Percentiles rank a stretch among this genome's conserved stretches.
phyloP scores from a whole-genome alignment of 2,888 invertebrate species.

The Aleiodes alternator region DNA sequence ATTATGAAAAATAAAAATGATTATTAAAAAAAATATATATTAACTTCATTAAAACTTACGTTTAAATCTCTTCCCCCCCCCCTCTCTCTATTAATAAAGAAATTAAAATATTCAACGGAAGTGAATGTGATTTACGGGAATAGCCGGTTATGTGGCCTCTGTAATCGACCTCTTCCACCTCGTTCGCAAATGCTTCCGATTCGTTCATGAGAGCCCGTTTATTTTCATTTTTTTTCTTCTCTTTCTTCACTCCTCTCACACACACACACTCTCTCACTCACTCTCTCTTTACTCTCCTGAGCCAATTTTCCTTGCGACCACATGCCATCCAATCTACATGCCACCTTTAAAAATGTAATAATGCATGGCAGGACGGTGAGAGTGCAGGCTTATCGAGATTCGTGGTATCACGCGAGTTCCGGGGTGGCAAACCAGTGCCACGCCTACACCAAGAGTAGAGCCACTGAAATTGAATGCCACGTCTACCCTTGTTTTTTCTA shows the following conservation, averaged over 20 bases:
- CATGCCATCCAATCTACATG: constrained; percentile 30
- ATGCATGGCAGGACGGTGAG: constrained; percentile 45
- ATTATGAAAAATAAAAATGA: not conserved
- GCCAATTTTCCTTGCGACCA: constrained; percentile 8
- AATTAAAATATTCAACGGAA: constrained; percentile 45
- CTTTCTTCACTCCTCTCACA: not conserved
- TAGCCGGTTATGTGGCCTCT: constrained; percentile 34
- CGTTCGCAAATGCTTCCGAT: constrained; percentile 31
- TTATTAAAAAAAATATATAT: not conserved
- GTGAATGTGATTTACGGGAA: constrained; percentile 35
- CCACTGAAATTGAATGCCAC: constrained; percentile 42
- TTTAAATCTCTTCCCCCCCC: not conserved
- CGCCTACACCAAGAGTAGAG: constrained; percentile 35
- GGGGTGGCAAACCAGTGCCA: constrained; percentile 40
- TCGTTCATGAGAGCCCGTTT: constrained; percentile 17
- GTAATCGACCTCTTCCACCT: constrained; percentile 33
- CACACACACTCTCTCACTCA: too few species aligned
- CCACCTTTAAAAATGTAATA: constrained; percentile 46
- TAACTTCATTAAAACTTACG: not conserved
- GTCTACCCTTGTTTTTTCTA: not conserved
- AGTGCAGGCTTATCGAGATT: constrained; percentile 48
- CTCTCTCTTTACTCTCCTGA: constrained; percentile 5
- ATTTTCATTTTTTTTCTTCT: constrained; percentile 9
- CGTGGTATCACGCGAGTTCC: constrained; percentile 47
- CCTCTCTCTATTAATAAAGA: constrained; percentile 37